Conservation (phyloP, 1,140 invertebrate genomes). For the Nixonia krombeini region DNA sequence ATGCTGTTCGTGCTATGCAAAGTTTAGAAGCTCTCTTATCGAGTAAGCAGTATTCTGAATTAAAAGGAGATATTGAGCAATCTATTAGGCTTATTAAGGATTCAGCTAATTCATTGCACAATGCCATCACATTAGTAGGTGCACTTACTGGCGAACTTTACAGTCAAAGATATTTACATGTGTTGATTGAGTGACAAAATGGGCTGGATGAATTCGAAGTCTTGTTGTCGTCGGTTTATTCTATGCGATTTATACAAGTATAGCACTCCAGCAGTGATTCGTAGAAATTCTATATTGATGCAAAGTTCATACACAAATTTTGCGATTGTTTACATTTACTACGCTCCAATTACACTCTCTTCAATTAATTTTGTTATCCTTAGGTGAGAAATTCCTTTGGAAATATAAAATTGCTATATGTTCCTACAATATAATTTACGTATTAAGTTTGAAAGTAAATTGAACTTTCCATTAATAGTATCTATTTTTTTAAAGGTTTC, state of each 20-base stretch:
- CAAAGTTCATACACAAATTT: too few relatives aligned
- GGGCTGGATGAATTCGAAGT: slow-evolving; percentile 34
- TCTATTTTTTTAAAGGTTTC: too few relatives aligned
- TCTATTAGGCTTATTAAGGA: slow-evolving; percentile 68
- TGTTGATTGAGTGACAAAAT: slow-evolving; percentile 62
- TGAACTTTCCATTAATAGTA: too few relatives aligned
- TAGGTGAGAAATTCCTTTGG: too few relatives aligned
- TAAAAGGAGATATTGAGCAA: slow-evolving; percentile 66
- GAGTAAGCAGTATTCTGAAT: slow-evolving; percentile 69
- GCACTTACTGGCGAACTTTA: slow-evolving; percentile 64
- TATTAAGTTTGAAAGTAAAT: too few relatives aligned
- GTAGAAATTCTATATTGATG: too few relatives aligned
- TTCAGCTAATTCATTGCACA: slow-evolving; percentile 71
- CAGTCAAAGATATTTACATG: slow-evolving; percentile 65
- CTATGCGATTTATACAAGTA: not conserved
- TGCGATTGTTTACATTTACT: too few relatives aligned
- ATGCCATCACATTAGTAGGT: slow-evolving; percentile 60
- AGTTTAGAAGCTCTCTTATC: slow-evolving; percentile 62
- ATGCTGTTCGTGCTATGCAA: slow-evolving; percentile 69
- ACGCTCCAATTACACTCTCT: too few relatives aligned
- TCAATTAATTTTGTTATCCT: too few relatives aligned
- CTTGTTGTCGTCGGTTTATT: slow-evolving; percentile 29
- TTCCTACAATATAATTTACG: too few relatives aligned
- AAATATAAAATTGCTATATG: too few relatives aligned
- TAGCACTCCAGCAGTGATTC: too few relatives aligned